These are phyloP conservation scores for Drosophila triauraria DNA, from an alignment of 1,140 invertebrate genomes.

Conservation along the genomic window DNA sequence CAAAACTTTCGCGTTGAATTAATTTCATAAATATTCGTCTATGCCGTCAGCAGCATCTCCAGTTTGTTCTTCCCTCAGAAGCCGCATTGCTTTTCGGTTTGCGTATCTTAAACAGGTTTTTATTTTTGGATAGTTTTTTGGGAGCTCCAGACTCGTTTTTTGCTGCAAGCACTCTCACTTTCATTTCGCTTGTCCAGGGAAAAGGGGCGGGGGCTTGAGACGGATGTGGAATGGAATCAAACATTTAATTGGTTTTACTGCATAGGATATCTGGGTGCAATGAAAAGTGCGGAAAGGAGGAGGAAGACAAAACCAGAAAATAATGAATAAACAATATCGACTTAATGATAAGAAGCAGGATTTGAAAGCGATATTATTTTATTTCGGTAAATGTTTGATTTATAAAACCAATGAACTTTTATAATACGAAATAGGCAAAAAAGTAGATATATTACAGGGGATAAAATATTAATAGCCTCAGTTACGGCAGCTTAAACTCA, in stretches of 20 bases:
- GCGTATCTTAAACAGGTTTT: slow-evolving; percentile 42
- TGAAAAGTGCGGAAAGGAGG: background rate
- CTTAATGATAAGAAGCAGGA: background rate
- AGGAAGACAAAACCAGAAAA: background rate
- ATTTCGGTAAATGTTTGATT: no score
- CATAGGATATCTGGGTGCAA: slow-evolving; percentile 3
- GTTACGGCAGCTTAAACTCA: no score
- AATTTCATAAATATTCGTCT: slow-evolving; percentile 41
- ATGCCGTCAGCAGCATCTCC: slow-evolving; percentile 21
- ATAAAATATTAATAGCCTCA: background rate
- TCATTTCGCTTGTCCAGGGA: slow-evolving; percentile 47
- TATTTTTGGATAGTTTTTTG: slow-evolving; percentile 34
- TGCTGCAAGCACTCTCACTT: slow-evolving; percentile 66
- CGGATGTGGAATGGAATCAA: slow-evolving; percentile 53
- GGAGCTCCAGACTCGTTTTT: slow-evolving; percentile 29
- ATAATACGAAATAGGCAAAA: background rate
- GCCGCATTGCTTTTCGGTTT: slow-evolving; percentile 9
- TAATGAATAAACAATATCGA: background rate
- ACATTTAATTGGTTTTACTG: slow-evolving; percentile 37
- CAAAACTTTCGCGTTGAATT: slow-evolving; percentile 44
- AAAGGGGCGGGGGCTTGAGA: slow-evolving; percentile 18
- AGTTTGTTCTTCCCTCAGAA: slow-evolving; percentile 26
- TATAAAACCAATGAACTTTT: no score
- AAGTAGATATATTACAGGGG: background rate
- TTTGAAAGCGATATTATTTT: no score